phyloP scores from a whole-genome alignment of 2,113 vertebrate genomes.

The Laticauda colubrina region DNA sequence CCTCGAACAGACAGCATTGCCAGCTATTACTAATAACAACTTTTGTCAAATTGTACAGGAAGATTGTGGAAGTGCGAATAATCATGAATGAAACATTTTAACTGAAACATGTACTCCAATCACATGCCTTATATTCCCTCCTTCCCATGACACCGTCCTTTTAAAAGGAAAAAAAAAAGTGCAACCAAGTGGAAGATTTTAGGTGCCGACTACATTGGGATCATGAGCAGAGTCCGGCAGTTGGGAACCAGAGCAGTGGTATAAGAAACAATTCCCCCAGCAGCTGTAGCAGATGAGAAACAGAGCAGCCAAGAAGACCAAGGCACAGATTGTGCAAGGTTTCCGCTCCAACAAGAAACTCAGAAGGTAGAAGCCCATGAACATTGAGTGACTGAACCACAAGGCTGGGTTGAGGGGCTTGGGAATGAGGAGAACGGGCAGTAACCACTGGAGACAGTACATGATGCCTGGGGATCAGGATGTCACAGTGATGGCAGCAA shows the following conservation, averaged over 20 bases:
- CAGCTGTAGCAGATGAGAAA: constrained; percentile 99
- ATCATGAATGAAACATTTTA: constrained; percentile 60
- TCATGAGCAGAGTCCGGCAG: constrained; percentile 89
- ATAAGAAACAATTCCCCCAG: constrained; percentile 99
- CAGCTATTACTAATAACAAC: constrained; percentile 76
- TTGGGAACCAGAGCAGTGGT: constrained; percentile 91
- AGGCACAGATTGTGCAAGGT: constrained; percentile 98
- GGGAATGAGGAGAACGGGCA: constrained; percentile 97
- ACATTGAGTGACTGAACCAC: constrained; percentile 99
- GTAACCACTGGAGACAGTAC: constrained; percentile 99
- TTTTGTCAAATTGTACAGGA: constrained; percentile 66
- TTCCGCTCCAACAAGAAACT: constrained; percentile 99
- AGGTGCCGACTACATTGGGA: constrained; percentile 92
- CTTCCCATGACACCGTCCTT: constrained; percentile 63
- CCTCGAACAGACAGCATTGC: constrained; percentile 68
- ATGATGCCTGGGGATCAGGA: constrained; percentile 71
- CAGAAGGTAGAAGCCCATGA: constrained; percentile 99
- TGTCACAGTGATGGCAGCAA: constrained; percentile 10
- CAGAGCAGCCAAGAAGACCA: constrained; percentile 96
- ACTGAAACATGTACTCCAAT: constrained; percentile 66
- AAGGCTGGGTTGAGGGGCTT: constrained; percentile 96
- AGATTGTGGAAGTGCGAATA: constrained; percentile 59
- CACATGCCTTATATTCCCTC: constrained; percentile 63
- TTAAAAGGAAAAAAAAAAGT: constrained; percentile 65
- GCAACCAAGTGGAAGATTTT: constrained; percentile 60